Conservation (phyloP, 92 coral and sea anemone genomes). For the Epizoanthus fatuus region DNA sequence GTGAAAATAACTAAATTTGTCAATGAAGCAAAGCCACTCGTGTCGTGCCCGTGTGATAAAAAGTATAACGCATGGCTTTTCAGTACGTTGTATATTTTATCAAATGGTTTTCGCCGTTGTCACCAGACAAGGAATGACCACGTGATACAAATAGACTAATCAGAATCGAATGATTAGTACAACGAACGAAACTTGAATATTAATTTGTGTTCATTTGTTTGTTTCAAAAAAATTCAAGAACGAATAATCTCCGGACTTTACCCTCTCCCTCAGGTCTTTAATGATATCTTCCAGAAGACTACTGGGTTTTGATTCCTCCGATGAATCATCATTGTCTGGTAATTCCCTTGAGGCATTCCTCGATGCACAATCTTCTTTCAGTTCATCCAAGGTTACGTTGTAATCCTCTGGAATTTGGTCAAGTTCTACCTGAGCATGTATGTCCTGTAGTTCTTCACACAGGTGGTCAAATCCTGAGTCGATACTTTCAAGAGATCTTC, state of each 20-base stretch:
- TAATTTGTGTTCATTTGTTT: not conserved
- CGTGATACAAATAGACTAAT: too few relatives aligned
- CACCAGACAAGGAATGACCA: too few relatives aligned
- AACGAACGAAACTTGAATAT: not conserved
- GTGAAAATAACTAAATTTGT: too few relatives aligned
- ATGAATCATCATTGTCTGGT: not conserved
- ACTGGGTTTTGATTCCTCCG: not conserved
- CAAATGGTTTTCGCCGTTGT: too few relatives aligned
- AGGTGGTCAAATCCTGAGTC: slow-evolving; percentile 28
- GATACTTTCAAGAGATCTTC: slow-evolving; percentile 20
- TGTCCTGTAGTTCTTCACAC: not conserved
- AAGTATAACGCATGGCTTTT: too few relatives aligned
- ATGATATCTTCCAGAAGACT: slow-evolving; percentile 30
- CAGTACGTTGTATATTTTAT: too few relatives aligned
- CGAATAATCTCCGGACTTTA: not conserved
- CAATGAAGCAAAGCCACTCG: too few relatives aligned
- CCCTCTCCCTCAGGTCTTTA: not conserved
- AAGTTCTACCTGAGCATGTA: not conserved
- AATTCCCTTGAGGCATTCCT: not conserved
- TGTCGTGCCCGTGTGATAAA: too few relatives aligned
- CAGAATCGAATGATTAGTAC: too few relatives aligned
- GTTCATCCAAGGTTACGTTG: not conserved
- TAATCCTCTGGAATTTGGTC: not conserved
- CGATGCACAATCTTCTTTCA: not conserved
- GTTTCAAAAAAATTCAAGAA: not conserved